These are phyloP conservation scores for Synanthedon tipuliformis DNA, from an alignment of 2,888 invertebrate genomes.

Conservation along the genomic window DNA sequence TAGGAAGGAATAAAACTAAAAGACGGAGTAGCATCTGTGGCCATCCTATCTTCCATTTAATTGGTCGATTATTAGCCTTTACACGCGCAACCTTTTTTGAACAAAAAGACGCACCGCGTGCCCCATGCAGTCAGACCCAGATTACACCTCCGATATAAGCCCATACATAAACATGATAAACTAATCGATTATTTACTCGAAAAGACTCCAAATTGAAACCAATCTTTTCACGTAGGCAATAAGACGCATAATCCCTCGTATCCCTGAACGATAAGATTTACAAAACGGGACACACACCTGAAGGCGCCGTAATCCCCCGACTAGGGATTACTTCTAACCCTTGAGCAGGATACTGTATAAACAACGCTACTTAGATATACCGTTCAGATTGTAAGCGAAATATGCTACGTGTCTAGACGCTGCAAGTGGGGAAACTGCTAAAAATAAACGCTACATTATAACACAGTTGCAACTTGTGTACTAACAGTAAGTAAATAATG, in stretches of 20 bases:
- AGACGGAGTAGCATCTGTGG: too few species aligned
- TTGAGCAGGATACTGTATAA: constrained; percentile 25
- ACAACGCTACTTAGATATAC: constrained; percentile 26
- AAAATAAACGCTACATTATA: not conserved
- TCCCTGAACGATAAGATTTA: constrained; percentile 8
- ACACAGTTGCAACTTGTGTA: not conserved
- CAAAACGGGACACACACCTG: constrained; percentile 35
- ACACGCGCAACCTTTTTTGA: too few species aligned
- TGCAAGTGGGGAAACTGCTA: not conserved
- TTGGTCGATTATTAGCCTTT: too few species aligned
- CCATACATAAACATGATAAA: constrained; percentile 37
- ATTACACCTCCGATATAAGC: constrained; percentile 47
- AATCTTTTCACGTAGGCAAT: constrained; percentile 11
- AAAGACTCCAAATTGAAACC: constrained; percentile 10
- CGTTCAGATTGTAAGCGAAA: constrained; percentile 21
- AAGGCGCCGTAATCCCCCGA: constrained; percentile 34
- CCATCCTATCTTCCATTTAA: too few species aligned
- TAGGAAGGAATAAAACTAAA: too few species aligned
- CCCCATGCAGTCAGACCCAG: constrained; percentile 16
- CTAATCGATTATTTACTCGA: constrained; percentile 33
- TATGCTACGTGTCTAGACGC: not conserved
- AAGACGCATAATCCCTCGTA: constrained; percentile 16
- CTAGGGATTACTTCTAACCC: constrained; percentile 44
- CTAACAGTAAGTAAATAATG: not conserved
- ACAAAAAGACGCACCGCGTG: not conserved